These are phyloP conservation scores for Antennarius maculatus DNA, from an alignment of 2,797 vertebrate species.

Conservation along the genomic window DNA sequence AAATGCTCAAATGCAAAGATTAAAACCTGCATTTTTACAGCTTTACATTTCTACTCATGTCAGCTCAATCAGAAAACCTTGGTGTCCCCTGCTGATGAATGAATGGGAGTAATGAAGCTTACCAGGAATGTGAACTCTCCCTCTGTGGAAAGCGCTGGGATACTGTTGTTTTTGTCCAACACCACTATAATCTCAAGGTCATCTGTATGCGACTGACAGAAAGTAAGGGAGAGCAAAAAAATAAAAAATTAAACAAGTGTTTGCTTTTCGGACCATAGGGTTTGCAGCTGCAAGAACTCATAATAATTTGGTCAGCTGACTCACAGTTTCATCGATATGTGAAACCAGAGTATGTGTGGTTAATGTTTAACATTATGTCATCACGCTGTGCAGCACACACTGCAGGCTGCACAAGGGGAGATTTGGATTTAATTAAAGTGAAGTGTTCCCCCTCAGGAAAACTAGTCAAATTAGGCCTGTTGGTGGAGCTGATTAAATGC, in stretches of 20 bases:
- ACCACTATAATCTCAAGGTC: constrained; percentile 65
- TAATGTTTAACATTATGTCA: constrained; percentile 34
- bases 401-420: constrained; percentile 2
- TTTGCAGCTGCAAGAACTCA: constrained; percentile 45
- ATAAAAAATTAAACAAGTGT: background rate
- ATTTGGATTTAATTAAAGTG: constrained; percentile 5
- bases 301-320: constrained; percentile 22
- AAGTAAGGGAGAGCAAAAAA: constrained; percentile 14
- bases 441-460: constrained; percentile 20
- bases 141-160: constrained; percentile 63
- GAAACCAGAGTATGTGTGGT: constrained; percentile 15
- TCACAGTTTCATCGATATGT: constrained; percentile 19
- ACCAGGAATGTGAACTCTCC: constrained; percentile 70
- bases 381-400: constrained; percentile 4
- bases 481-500: constrained; percentile 34
- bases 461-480: constrained; percentile 1
- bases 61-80: constrained; percentile 54
- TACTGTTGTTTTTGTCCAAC: constrained; percentile 71
- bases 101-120: constrained; percentile 78
- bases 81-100: constrained; percentile 57
- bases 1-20: too few species aligned
- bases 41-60: constrained; percentile 27
- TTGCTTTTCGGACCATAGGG: constrained; percentile 21
- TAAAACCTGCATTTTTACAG: constrained; percentile 11
- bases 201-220: constrained; percentile 49